Base-by-base conservation (phyloP, 2,797 vertebrate species). In the Bovichtus diacanthus region DNA sequence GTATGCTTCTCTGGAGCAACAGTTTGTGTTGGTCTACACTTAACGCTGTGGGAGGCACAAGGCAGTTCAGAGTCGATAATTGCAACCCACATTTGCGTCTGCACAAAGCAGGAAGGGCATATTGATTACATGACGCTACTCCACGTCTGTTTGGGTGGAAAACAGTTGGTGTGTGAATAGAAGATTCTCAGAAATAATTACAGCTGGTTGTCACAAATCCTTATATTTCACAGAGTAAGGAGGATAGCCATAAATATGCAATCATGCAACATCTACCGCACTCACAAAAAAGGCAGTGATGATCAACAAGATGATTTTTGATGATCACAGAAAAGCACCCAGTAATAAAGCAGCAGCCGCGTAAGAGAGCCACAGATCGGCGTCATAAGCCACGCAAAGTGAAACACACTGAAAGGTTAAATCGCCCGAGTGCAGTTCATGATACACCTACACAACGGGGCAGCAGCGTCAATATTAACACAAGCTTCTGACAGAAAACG, bases 391-490 rank as follows among this genome's bases (percentile, higher is more conserved):
- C 65, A 56, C 27, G 71, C 77, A 78, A 53, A 53, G 36, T 70
- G 76, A 88, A 80, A 23, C 61, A 78, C 59, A 58, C 74, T 55
- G 61, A 70, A 78, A 75, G 69, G 70, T 84, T 85, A 82, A 66
- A 81, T 66, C 69, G 18, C 16, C 34, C 63, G 51, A 76, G 74
- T 51, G 21, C 2, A 29, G 5, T 10, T 46, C 70, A 54, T 18
- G 18, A 46, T 9, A 27, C 74, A 55, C 53, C 44, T 66, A 16
- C 34, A 64, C 31, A 43, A 41, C 6, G 51, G 23, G 6, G 21
- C 49, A 49, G 53, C 19, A 43, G 15, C 38, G 3, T 79, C 27
- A 21, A 10, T 1, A 13, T 16, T 2, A 54, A 49, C 70, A 38
- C 39, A 54, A 53, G 51, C 41, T 10, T 27, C 16, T 25, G 7